Evolutionary conservation across 1,140 invertebrate species (phyloP).

Genomic region (Bombyx mori): DNA sequence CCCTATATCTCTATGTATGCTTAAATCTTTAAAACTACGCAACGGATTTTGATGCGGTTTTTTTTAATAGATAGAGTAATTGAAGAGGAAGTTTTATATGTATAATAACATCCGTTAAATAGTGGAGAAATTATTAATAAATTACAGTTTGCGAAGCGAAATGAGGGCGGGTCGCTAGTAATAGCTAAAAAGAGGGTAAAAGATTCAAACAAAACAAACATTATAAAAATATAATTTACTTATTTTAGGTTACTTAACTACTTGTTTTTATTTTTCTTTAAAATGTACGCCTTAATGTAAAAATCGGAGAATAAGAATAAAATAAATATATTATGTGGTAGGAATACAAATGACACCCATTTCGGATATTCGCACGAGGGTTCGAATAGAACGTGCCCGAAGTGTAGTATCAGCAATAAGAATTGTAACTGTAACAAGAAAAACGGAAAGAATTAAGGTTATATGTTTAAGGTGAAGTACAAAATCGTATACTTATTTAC

Average conservation of each 20-base stretch:
- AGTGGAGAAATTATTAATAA: too few species aligned
- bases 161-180: too few species aligned
- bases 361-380: conserved; percentile 81
- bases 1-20: too few species aligned
- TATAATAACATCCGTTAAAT: too few species aligned
- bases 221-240: conserved; percentile 5
- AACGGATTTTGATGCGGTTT: too few species aligned
- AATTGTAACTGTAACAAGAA: conserved; percentile 77
- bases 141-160: too few species aligned
- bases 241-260: neutral
- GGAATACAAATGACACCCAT: conserved; percentile 69
- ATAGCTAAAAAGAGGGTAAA: too few species aligned
- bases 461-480: too few species aligned
- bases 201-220: conserved; percentile 6
- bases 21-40: too few species aligned
- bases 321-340: conserved; percentile 79
- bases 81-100: too few species aligned
- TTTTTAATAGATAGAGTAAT: too few species aligned
- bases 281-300: conserved; percentile 82
- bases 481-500: too few species aligned
- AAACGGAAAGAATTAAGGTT: neutral
- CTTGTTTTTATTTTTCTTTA: conserved; percentile 55
- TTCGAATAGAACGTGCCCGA: conserved; percentile 76
- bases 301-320: conserved; percentile 87
- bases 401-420: conserved; percentile 77